phyloP scores from a whole-genome alignment of 2,888 invertebrate species.

The Sicus ferrugineus region DNA sequence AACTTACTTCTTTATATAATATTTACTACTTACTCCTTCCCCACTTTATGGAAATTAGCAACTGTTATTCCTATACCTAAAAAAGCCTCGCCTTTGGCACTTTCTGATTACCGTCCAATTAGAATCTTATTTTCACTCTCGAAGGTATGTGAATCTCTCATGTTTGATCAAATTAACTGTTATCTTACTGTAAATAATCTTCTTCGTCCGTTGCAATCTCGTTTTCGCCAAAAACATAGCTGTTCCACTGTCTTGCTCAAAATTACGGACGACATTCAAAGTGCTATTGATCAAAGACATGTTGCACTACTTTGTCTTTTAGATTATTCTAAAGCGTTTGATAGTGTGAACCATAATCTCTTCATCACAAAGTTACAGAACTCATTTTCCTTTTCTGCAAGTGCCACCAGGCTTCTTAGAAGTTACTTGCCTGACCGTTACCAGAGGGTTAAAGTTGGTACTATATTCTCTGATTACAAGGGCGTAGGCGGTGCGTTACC shows the following conservation, averaged over 20 bases:
- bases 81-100: not conserved
- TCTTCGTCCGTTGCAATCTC: too few relatives aligned
- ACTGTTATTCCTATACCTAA: too few relatives aligned
- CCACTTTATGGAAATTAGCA: too few relatives aligned
- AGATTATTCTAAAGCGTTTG: not conserved
- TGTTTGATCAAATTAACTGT: not conserved
- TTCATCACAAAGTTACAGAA: too few relatives aligned
- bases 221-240: not conserved
- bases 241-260: not conserved
- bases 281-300: not conserved
- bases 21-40: not conserved
- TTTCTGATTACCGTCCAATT: not conserved
- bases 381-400: too few relatives aligned
- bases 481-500: too few relatives aligned
- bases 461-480: too few relatives aligned
- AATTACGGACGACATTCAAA: not conserved
- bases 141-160: constrained; percentile 5
- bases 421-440: too few relatives aligned
- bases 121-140: not conserved
- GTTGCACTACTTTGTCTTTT: not conserved
- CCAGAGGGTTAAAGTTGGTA: too few relatives aligned
- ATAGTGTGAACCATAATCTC: not conserved
- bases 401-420: too few relatives aligned
- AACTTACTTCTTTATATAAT: not conserved
- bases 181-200: not conserved